Evolutionary conservation across 2,113 vertebrate species (phyloP).

Genomic region (Philantomba maxwellii): DNA sequence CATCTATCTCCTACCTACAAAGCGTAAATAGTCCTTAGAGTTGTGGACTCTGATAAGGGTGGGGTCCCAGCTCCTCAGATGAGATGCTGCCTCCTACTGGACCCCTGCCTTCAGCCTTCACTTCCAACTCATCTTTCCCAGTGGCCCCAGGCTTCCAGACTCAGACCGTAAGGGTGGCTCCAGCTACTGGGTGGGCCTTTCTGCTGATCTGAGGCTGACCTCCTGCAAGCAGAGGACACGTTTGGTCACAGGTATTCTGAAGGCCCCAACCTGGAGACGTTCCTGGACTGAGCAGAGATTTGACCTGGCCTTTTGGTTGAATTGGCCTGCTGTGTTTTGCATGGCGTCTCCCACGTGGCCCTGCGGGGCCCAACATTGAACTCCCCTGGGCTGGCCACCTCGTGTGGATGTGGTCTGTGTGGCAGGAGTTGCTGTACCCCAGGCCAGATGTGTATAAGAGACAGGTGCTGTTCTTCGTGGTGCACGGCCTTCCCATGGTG

Average conservation of each 20-base stretch:
- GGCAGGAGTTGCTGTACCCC: fast-evolving
- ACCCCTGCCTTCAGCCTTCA: too few relatives aligned
- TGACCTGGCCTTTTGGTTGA: not conserved
- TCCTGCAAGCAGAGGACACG: fast-evolving
- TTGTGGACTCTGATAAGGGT: not conserved
- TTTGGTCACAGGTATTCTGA: not conserved
- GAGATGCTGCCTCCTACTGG: not conserved
- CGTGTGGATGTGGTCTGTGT: fast-evolving
- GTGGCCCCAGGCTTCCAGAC: not conserved
- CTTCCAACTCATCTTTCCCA: not conserved
- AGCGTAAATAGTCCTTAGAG: not conserved
- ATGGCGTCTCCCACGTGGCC: not conserved
- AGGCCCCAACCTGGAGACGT: not conserved
- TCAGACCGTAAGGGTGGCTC: not conserved
- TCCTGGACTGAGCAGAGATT: not conserved
- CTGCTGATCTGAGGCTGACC: too few relatives aligned
- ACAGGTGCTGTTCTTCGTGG: not conserved
- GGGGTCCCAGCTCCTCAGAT: not conserved
- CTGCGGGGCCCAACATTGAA: fast-evolving
- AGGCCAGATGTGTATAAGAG: too few relatives aligned
- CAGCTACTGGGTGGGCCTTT: not conserved
- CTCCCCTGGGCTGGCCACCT: not conserved
- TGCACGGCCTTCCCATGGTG: fast-evolving
- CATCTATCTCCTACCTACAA: not conserved
- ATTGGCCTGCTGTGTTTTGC: not conserved